Conservation (phyloP, 2,888 invertebrate species). For the Sussaba pulchella region DNA sequence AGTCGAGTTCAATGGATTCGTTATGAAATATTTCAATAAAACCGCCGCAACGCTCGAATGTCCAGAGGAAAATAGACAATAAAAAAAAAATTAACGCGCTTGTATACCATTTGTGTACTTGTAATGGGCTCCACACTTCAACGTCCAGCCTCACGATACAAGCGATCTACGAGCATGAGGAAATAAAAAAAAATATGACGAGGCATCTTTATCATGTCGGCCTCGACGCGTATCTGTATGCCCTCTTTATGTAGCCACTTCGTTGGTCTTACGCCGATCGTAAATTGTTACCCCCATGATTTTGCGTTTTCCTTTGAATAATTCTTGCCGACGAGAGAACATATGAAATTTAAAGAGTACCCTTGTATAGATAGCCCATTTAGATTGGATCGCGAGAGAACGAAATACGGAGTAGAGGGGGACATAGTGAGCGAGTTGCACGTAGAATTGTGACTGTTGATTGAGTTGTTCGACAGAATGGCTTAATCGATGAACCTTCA, state of each 20-base stretch:
- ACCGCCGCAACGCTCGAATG: constrained; percentile 43
- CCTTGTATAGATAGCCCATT: constrained; percentile 59
- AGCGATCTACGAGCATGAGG: neutral
- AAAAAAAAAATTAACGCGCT: constrained; percentile 3
- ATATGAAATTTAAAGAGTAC: constrained; percentile 41
- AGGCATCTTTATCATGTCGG: constrained; percentile 57
- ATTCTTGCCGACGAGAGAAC: constrained; percentile 63
- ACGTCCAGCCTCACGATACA: constrained; percentile 2
- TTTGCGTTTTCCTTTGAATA: constrained; percentile 71
- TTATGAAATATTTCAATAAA: constrained; percentile 45
- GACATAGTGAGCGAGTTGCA: too few relatives aligned
- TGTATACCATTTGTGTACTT: neutral
- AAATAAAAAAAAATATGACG: constrained; percentile 62
- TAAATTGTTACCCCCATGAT: constrained; percentile 64
- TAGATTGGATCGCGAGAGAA: constrained; percentile 34
- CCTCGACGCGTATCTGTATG: constrained; percentile 32
- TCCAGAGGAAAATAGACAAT: constrained; percentile 9
- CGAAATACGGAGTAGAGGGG: neutral
- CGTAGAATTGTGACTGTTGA: constrained; percentile 11
- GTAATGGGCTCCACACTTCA: neutral
- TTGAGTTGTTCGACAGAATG: constrained; percentile 45
- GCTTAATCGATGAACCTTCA: constrained; percentile 40
- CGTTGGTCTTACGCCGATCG: constrained; percentile 32
- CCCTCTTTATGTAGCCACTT: constrained; percentile 62
- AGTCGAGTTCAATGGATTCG: constrained; percentile 11